phyloP scores from a whole-genome alignment of 2,888 invertebrate genomes.

The Epinotia bilunana region DNA sequence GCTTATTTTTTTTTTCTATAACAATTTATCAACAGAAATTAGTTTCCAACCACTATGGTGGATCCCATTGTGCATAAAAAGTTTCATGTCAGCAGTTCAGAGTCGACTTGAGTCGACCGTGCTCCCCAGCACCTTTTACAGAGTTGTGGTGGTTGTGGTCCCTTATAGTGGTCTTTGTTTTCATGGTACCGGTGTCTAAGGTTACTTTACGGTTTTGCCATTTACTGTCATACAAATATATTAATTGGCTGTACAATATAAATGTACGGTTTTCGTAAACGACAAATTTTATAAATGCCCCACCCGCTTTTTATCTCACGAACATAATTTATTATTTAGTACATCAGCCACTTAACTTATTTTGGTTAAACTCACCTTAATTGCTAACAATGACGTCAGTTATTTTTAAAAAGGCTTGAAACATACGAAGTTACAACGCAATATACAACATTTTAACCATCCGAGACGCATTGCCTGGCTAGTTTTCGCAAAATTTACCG shows the following conservation, averaged over 20 bases:
- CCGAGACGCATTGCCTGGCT: neutral
- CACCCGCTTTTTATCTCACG: neutral
- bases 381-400: constrained; percentile 5
- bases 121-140: too few relatives aligned
- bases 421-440: neutral
- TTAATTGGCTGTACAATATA: neutral
- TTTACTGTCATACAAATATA: too few relatives aligned
- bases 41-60: too few relatives aligned
- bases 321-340: constrained; percentile 14
- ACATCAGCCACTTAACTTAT: constrained; percentile 19
- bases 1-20: too few relatives aligned
- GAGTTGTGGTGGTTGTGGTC: too few relatives aligned
- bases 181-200: too few relatives aligned
- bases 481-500: neutral
- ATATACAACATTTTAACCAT: neutral
- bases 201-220: too few relatives aligned
- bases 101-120: too few relatives aligned
- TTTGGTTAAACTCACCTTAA: constrained; percentile 28
- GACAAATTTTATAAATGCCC: neutral
- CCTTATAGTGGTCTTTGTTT: too few relatives aligned
- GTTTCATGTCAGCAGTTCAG: too few relatives aligned
- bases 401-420: constrained; percentile 4
- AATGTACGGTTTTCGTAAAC: neutral
- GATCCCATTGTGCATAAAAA: too few relatives aligned
- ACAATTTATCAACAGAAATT: too few relatives aligned